A percentile compares a stretch with the other conserved stretches of the same genome.
phyloP scores from a whole-genome alignment of 2,113 vertebrate genomes.

The Prietella phreatophila region DNA sequence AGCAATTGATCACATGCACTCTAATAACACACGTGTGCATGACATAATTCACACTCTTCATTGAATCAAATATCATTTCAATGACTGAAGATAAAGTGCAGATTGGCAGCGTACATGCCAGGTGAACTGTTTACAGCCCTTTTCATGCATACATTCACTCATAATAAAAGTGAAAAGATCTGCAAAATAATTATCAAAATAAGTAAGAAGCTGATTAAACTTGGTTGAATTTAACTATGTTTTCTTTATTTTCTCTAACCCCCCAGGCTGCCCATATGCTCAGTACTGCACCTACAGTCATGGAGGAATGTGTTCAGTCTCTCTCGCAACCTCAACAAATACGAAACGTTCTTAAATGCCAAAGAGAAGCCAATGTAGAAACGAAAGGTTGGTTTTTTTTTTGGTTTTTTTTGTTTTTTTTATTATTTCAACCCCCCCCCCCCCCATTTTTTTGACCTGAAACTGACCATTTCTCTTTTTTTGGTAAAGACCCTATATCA shows the following conservation, averaged over 20 bases:
- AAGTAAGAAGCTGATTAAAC: background rate
- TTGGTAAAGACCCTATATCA: background rate
- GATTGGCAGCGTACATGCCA: background rate
- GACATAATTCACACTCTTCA: background rate
- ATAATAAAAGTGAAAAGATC: background rate
- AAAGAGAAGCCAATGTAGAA: constrained; percentile 8
- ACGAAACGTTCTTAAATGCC: constrained; percentile 36
- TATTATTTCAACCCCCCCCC: no score
- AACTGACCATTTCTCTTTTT: background rate
- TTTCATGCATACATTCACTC: background rate
- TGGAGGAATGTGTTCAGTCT: constrained; percentile 47
- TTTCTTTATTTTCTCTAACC: background rate
- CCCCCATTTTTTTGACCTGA: no score
- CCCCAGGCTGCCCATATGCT: constrained; percentile 48
- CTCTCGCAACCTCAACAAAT: constrained; percentile 35
- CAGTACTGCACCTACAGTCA: constrained; percentile 32
- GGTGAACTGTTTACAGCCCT: background rate
- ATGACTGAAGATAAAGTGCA: background rate
- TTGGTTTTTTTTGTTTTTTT: background rate
- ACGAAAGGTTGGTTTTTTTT: constrained; percentile 44
- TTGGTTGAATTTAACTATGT: background rate
- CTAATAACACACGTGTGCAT: background rate
- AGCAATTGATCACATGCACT: background rate
- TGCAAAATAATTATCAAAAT: background rate
- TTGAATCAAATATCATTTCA: background rate